Evolutionary conservation across 1,140 invertebrate genomes (phyloP), one percentile per base, ranked within the genome.

Genomic region (Drosophila subpulchrella): DNA sequence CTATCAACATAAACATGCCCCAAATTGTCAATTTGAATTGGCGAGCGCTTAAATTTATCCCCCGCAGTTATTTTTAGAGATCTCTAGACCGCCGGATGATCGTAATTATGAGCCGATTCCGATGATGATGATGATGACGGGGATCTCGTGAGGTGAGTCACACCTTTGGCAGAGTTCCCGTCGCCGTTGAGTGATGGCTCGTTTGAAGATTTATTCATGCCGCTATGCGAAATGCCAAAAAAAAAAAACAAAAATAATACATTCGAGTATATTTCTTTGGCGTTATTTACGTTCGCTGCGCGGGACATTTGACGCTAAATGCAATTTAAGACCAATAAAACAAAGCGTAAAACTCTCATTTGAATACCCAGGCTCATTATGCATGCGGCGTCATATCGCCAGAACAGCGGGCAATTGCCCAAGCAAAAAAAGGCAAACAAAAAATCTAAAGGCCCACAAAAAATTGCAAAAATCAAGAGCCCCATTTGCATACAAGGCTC

Each of bases 271-370:
- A 70, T 53, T 71, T 63, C 57, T 66, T 51, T n/a, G 17, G 67
- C 55, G 61, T 78, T 85, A 85, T 66, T 55, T 62, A 77, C 65
- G 70, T 84, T 84, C 63, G 67, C 77, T 48, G 75, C 38, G 83
- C 70, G 71, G 68, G 70, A 80, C 79, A 88, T 86, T 86, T 86
- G 83, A 88, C 83, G 85, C 83, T 86, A 86, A 86, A 88, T 86
- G 79, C 83, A 86, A 86, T 86, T 88, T 88, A 82, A 88, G 79
- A 73, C 80, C 84, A 89, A 89, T 89, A 89, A 89, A 89, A 89
- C 79, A 88, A 86, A 73, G 71, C 79, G 67, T 58, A 79, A 82
- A 82, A 73, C 61, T 51, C 73, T 58, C 66, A 86, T 89, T 89
- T 89, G 81, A 89, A 89, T 89, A 84, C 67, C 13, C 79, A 65